These are phyloP conservation scores for Cacatua alba DNA, from an alignment of 2,113 vertebrate genomes.

Conservation along the genomic window DNA sequence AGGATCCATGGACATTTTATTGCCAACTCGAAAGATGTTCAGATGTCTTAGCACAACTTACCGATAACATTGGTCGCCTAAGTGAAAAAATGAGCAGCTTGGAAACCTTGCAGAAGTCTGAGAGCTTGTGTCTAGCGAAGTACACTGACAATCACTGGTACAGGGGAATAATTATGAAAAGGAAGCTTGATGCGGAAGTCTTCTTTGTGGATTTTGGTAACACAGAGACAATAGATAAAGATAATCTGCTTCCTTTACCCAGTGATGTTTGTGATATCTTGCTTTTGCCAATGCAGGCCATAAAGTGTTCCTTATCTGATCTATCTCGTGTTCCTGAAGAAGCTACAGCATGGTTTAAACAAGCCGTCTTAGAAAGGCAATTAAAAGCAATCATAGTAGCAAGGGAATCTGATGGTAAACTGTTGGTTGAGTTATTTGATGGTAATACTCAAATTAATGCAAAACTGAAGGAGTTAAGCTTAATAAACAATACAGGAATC, in stretches of 20 bases:
- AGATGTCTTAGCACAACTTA: conserved; percentile 76
- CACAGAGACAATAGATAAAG: conserved; percentile 73
- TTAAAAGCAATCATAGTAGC: conserved; percentile 85
- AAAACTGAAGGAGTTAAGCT: conserved; percentile 78
- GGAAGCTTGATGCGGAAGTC: conserved; percentile 71
- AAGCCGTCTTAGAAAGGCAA: conserved; percentile 70
- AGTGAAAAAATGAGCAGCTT: conserved; percentile 62
- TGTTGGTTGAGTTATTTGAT: conserved; percentile 88
- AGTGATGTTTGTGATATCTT: conserved; percentile 83
- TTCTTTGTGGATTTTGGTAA: conserved; percentile 97
- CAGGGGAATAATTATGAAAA: conserved; percentile 80
- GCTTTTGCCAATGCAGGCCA: conserved; percentile 88
- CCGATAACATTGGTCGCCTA: conserved; percentile 68
- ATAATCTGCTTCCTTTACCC: conserved; percentile 84
- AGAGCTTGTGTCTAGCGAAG: conserved; percentile 87
- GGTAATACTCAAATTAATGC: conserved; percentile 82
- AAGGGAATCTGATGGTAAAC: conserved; percentile 84
- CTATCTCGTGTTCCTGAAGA: conserved; percentile 74
- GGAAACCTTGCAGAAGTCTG: conserved; percentile 59
- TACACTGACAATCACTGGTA: conserved; percentile 90
- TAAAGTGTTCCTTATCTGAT: conserved; percentile 87
- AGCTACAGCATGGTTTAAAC: conserved; percentile 84
- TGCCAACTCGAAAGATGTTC: conserved; percentile 86
- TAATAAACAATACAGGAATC: background rate
- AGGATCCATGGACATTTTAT: conserved; percentile 83